These are phyloP conservation scores for Coptodon bakossiorum DNA, from an alignment of 2,113 vertebrate genomes.

Conservation along the genomic window DNA sequence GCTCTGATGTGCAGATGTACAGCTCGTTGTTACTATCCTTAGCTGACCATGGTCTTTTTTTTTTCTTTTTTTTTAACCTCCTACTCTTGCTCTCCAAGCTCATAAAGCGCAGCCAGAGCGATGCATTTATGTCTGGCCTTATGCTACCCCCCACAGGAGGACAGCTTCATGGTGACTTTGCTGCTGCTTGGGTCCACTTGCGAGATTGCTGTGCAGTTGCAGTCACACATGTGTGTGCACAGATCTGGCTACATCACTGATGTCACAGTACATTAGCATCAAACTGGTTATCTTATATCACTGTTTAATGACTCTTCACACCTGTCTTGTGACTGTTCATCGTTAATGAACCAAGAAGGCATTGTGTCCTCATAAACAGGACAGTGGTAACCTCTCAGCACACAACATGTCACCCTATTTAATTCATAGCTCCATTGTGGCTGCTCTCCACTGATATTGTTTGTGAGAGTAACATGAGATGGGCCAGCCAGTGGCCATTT, in stretches of 20 bases:
- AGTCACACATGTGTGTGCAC: neutral
- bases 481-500: slow-evolving; percentile 53
- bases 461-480: slow-evolving; percentile 40
- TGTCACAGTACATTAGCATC: slow-evolving; percentile 4
- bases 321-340: slow-evolving; percentile 5
- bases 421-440: slow-evolving; percentile 31
- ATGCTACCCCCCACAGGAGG: neutral
- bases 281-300: neutral
- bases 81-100: neutral
- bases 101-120: neutral
- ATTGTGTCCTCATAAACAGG: slow-evolving; percentile 4
- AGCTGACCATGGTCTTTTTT: neutral
- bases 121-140: neutral
- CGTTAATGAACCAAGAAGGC: slow-evolving; percentile 33
- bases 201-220: neutral
- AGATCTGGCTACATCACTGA: neutral
- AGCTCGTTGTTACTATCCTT: slow-evolving; percentile 44
- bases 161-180: neutral
- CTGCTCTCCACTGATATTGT: slow-evolving; percentile 39
- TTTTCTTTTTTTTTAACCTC: neutral
- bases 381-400: slow-evolving; percentile 13
- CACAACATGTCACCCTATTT: slow-evolving; percentile 12
- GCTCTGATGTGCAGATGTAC: slow-evolving; percentile 52
- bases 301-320: slow-evolving; percentile 34
- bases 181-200: neutral